Base-by-base conservation (phyloP, 2,888 invertebrate species). In the Oscheius sp. region DNA sequence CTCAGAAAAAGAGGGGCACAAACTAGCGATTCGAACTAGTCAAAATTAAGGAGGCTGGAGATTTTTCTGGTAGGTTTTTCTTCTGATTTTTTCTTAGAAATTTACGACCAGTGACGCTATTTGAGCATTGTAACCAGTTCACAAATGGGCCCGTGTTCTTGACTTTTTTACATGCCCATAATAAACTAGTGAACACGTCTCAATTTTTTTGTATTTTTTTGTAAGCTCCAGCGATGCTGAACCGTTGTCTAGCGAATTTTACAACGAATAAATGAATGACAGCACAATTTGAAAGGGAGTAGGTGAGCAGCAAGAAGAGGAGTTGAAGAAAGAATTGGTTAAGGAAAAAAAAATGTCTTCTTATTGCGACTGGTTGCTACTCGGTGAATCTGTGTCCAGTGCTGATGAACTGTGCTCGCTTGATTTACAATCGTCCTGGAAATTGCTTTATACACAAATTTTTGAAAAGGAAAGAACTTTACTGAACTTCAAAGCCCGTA, bases 341-440 rank as follows among this genome's bases (percentile, higher is more conserved):
- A 43, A 23, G 41, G 23, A 29, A 27, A 66, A 29, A 66, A 49
- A 52, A 29, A 52, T n/a, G 35, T 46, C 27, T 52, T 27, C 27
- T 69, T 53, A 69, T 41, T 69, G 69, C 18, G 69, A 69, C 41
- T 59, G 52, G 52, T 71, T 72, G 45, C 55, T 72, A 27, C 66
- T 66, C 13, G 66, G 66, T 9, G 72, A 72, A 43, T 72, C 72
- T 16, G 72, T 72, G 46, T 72, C 72, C 25, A 55, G 21, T 13
- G 64, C 56, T 41, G 64, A 53, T 21, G 72, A 56, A 52, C 59
- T 56, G 52, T 69, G 49, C 35, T 73, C 68, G 25, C 69, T 69
- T 29, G 68, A 68, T 56, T 73, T 73, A 68, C 73, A 68, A 18
- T 73, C 73, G 61, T 73, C 73, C 73, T 73, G 49, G 23, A 72